Evolutionary conservation across 2,113 vertebrate genomes (phyloP), one percentile per base, ranked within the genome.

Genomic region (Rhinogobius similis): DNA sequence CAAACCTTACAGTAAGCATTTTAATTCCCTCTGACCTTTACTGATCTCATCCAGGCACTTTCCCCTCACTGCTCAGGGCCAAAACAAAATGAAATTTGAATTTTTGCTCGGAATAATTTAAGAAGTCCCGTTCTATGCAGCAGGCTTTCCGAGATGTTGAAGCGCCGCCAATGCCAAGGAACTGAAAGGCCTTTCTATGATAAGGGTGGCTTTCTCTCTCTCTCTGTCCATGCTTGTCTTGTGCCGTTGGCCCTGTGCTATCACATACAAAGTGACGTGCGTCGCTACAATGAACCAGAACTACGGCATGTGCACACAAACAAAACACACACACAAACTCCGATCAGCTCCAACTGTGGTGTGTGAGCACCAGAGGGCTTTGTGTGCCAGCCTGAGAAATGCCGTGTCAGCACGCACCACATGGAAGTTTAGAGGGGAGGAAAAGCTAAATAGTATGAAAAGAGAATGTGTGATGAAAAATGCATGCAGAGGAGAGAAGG

Each of bases 71-170:
- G 85, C 88, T 90, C 44, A 65, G 75, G 84, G 86, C 88, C 87
- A 88, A 87, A 88, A 91, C 85, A 88, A 88, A 84, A 89, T 85
- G 56, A 82, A 87, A 87, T 84, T 87, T 86, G 67, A 87, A 91
- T 89, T 87, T 83, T 65, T 63, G 65, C 70, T 78, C 71, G 65
- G 87, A 87, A 90, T 83, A 89, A 83, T 87, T 87, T 81, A 84
- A 87, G 76, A 82, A 44, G 69, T 75, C 80, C 68, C 72, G 65
- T 67, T 81, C 66, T 78, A 55, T 73, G 46, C 24, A 53, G 55
- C 23, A 29, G 12, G 78, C 59, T 72, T 55, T 70, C 20, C 62
- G 65, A 43, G 75, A 67, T 75, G 81, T 81, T 73, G 68, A 66
- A 77, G 62, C 74, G 76, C 62, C 48, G 73, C 24, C 65, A 68